phyloP scores from a whole-genome alignment of 2,113 vertebrate genomes.

The Etia nguti region DNA sequence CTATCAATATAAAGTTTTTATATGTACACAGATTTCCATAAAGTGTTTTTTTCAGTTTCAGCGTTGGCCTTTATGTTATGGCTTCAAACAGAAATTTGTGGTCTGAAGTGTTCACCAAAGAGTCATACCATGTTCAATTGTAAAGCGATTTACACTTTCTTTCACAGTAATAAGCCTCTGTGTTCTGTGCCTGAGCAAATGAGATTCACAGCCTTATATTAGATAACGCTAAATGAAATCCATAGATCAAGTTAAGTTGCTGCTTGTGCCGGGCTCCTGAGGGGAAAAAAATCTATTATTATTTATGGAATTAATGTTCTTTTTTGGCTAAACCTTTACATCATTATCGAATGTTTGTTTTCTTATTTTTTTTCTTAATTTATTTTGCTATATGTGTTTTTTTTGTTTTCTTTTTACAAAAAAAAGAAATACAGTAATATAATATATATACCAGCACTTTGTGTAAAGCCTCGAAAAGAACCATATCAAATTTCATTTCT shows the following conservation, averaged over 20 bases:
- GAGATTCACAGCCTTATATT: conserved; percentile 36
- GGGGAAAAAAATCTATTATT: conserved; percentile 20
- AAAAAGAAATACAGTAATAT: neutral
- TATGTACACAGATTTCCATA: neutral
- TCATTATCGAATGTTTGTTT: conserved; percentile 36
- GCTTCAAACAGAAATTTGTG: neutral
- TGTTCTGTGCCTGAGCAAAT: conserved; percentile 34
- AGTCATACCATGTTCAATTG: conserved; percentile 4
- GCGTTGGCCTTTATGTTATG: neutral
- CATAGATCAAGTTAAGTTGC: conserved; percentile 52
- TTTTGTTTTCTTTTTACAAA: neutral
- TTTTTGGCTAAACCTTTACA: conserved; percentile 24
- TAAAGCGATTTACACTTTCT: conserved; percentile 29
- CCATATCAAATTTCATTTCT: neutral
- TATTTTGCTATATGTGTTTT: conserved; percentile 6
- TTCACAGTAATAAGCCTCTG: conserved; percentile 38
- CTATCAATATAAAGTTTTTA: neutral
- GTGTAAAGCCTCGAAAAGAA: neutral
- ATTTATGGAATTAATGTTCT: conserved; percentile 30
- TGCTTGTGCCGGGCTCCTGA: neutral
- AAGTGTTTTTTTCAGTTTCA: neutral
- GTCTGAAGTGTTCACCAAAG: neutral
- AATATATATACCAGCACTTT: neutral
- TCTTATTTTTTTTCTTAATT: neutral
- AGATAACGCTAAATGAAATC: conserved; percentile 58